Evolutionary conservation across 1,140 invertebrate genomes (phyloP).

Genomic region (Apis mellifera): DNA sequence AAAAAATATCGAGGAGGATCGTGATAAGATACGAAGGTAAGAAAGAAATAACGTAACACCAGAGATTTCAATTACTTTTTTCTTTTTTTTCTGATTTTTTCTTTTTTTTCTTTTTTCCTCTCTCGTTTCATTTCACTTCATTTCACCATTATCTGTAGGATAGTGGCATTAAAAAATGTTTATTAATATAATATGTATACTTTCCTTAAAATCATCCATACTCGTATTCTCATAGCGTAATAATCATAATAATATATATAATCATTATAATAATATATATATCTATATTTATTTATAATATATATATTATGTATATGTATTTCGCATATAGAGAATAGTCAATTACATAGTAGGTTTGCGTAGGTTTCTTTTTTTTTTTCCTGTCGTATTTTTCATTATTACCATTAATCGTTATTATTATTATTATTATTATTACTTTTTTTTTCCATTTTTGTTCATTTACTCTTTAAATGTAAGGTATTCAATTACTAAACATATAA

Average conservation of each 20-base stretch:
- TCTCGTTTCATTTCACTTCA: slow-evolving; percentile 73
- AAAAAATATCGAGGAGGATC: too few relatives aligned
- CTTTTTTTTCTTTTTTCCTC: slow-evolving; percentile 5
- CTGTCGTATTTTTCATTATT: slow-evolving; percentile 39
- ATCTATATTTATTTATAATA: slow-evolving; percentile 67
- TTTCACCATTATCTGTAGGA: slow-evolving; percentile 79
- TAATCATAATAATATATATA: slow-evolving; percentile 76
- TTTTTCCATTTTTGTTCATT: slow-evolving; percentile 56
- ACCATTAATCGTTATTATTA: slow-evolving; percentile 9
- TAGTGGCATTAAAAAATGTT: slow-evolving; percentile 80
- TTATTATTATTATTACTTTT: slow-evolving; percentile 36
- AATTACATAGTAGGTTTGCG: slow-evolving; percentile 78
- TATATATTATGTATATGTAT: slow-evolving; percentile 73
- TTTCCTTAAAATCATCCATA: slow-evolving; percentile 81
- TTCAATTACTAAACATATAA: slow-evolving; percentile 79
- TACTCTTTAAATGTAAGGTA: slow-evolving; percentile 77
- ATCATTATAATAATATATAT: slow-evolving; percentile 75
- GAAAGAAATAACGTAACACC: slow-evolving; percentile 33
- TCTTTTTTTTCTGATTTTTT: not conserved
- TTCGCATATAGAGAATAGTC: slow-evolving; percentile 71
- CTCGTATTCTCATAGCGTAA: slow-evolving; percentile 79
- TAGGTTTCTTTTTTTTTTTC: slow-evolving; percentile 65
- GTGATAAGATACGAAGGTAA: not conserved
- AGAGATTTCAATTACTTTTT: slow-evolving; percentile 13
- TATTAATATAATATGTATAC: slow-evolving; percentile 81